A percentile compares a stretch with the other conserved stretches of the same genome.
Evolutionary conservation across 2,113 vertebrate genomes (phyloP).

Genomic region (Capricornis sumatraensis): DNA sequence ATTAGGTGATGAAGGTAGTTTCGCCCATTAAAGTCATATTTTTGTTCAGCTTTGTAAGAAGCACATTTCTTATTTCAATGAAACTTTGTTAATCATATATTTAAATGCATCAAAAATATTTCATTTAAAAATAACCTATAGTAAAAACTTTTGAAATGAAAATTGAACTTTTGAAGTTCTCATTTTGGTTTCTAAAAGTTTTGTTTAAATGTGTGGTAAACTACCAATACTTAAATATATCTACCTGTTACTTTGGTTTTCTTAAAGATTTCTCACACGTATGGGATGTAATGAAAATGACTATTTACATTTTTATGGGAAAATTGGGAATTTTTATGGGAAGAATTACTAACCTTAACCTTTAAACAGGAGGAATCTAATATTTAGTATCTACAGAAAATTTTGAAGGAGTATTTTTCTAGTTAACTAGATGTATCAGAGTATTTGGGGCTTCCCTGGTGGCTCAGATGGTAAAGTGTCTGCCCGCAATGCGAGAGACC

Average conservation of each 20-base stretch:
- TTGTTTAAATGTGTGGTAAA: not conserved
- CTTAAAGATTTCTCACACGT: not conserved
- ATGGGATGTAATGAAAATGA: not conserved
- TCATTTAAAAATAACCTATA: not conserved
- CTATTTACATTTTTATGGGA: not conserved
- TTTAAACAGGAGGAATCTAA: not conserved
- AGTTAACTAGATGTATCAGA: conserved; percentile 10
- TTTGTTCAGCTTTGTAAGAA: conserved; percentile 26
- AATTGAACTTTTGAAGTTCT: conserved; percentile 18
- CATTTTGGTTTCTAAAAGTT: conserved; percentile 15
- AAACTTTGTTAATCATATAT: not conserved
- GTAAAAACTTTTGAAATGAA: conserved; percentile 22
- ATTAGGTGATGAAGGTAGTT: not conserved
- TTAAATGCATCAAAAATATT: not conserved
- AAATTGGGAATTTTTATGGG: not conserved
- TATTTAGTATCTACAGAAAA: not conserved
- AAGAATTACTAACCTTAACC: conserved; percentile 16
- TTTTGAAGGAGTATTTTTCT: conserved; percentile 29
- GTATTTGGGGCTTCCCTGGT: not conserved
- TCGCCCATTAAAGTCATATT: not conserved
- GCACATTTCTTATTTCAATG: conserved; percentile 2
- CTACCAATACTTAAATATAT: not conserved
- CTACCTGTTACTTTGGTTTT: not conserved
- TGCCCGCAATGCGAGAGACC: too few species aligned
- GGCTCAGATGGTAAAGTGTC: too few species aligned